A percentile compares a stretch with the other conserved stretches of the same genome.
These are phyloP conservation scores for Hirundo rustica DNA, from an alignment of 2,797 vertebrate species.

Conservation along the genomic window DNA sequence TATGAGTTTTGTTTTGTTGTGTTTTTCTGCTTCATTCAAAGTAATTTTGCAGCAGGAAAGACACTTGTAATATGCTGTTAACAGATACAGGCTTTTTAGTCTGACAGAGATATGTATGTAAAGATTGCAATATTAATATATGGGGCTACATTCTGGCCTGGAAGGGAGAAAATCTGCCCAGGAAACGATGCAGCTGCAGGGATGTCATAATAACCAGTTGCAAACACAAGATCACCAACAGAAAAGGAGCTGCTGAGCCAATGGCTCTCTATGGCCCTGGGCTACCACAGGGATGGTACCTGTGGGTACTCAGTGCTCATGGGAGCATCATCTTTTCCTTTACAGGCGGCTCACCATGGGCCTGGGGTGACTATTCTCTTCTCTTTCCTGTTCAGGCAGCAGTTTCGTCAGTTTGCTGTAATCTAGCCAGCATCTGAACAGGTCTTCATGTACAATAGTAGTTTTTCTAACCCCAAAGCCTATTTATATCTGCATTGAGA, in stretches of 20 bases:
- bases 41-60: background rate
- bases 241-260: background rate
- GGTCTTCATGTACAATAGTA: background rate
- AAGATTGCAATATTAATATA: background rate
- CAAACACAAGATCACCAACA: background rate
- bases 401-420: background rate
- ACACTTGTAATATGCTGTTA: background rate
- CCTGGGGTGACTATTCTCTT: background rate
- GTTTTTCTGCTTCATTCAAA: background rate
- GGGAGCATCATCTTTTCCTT: background rate
- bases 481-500: background rate
- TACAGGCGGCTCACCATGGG: background rate
- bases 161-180: background rate
- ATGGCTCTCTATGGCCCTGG: background rate
- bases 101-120: background rate
- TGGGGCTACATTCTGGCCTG: background rate
- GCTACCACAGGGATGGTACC: accelerated
- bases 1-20: background rate
- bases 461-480: background rate
- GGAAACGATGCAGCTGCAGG: background rate
- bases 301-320: accelerated
- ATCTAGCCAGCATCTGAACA: background rate
- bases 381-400: background rate
- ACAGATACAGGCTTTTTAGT: background rate
- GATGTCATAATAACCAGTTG: too few relatives aligned